phyloP scores from a whole-genome alignment of 1,140 invertebrate species.

The Drosophila virilis region DNA sequence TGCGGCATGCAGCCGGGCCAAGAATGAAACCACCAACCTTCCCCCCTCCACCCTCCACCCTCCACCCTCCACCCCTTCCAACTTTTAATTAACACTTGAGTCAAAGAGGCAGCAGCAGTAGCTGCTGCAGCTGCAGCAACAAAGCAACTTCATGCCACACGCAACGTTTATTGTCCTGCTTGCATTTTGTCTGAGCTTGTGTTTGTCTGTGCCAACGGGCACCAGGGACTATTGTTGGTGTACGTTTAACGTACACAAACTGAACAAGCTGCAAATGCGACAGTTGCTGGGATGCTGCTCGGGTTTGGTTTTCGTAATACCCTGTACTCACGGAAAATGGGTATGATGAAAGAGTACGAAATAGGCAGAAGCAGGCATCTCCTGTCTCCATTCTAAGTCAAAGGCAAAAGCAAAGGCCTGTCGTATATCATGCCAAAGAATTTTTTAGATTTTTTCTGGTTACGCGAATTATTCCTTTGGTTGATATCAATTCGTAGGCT shows the following conservation, averaged over 20 bases:
- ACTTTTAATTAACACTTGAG: constrained; percentile 43
- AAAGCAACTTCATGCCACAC: constrained; percentile 28
- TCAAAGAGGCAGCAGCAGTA: constrained; percentile 8
- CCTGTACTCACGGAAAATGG: neutral
- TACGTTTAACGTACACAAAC: constrained; percentile 11
- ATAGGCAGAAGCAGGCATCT: too few species aligned
- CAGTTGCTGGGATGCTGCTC: too few species aligned
- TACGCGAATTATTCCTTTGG: too few species aligned
- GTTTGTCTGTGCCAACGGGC: neutral
- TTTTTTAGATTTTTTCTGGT: too few species aligned
- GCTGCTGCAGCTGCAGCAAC: neutral
- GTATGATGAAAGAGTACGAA: too few species aligned
- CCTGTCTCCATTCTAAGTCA: too few species aligned
- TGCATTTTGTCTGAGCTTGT: neutral
- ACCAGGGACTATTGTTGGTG: neutral
- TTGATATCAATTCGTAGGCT: too few species aligned
- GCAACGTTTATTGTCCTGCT: constrained; percentile 22
- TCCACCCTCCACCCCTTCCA: neutral
- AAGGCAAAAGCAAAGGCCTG: too few species aligned
- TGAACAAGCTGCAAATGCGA: constrained; percentile 15
- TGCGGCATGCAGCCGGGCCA: too few species aligned
- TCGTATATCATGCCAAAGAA: too few species aligned
- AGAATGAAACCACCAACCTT: constrained; percentile 29
- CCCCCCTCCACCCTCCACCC: too few species aligned
- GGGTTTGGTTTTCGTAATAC: neutral